Evolutionary conservation across 1,140 invertebrate genomes (phyloP).

Genomic region (Ceratosolen solmsi): DNA sequence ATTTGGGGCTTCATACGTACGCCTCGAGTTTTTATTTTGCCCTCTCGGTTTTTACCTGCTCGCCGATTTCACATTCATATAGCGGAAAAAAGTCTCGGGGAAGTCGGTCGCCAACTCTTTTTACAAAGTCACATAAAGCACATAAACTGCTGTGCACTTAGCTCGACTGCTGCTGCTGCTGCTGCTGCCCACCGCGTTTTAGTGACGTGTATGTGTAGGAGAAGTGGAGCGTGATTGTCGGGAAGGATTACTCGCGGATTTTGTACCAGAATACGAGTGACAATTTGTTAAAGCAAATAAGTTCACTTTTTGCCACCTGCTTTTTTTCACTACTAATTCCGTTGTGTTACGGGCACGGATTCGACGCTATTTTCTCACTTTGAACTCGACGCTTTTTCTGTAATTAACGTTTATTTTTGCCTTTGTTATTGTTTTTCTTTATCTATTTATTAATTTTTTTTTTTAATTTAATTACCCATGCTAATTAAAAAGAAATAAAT

Average conservation of each 20-base stretch:
- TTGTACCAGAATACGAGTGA: background rate
- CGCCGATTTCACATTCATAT: background rate
- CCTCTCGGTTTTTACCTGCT: background rate
- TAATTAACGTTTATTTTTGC: background rate
- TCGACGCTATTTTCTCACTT: background rate
- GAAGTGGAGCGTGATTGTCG: conserved; percentile 26
- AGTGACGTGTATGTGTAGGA: conserved; percentile 49
- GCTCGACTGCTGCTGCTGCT: too few species aligned
- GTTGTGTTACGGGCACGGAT: background rate
- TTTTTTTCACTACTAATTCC: too few species aligned
- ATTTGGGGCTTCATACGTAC: background rate
- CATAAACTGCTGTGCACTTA: too few species aligned
- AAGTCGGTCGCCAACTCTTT: too few species aligned
- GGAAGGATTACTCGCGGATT: conserved; percentile 3
- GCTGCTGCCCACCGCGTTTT: background rate
- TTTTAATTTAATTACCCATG: background rate
- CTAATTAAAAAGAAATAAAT: too few species aligned
- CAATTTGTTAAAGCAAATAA: background rate
- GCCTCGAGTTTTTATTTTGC: background rate
- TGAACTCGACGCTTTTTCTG: background rate
- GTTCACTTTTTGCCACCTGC: conserved; percentile 24
- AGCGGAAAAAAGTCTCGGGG: too few species aligned
- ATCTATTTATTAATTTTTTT: background rate
- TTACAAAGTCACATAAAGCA: too few species aligned
- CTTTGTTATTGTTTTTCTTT: background rate